Evolutionary conservation across 1,140 invertebrate genomes (phyloP).

Genomic region (Mamestra configurata): DNA sequence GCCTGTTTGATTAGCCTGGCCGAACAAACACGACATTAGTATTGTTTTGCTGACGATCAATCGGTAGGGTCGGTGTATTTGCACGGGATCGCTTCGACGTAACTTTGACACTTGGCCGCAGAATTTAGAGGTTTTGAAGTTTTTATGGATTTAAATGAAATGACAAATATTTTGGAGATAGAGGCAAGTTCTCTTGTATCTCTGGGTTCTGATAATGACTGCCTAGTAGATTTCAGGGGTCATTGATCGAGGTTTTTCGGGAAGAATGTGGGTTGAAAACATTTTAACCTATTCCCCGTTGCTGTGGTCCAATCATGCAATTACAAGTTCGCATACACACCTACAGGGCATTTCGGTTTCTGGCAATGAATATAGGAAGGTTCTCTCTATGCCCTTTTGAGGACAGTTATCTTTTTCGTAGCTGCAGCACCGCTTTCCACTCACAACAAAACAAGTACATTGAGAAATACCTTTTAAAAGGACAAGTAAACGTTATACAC

Average conservation of each 20-base stretch:
- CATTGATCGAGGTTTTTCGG: too few species aligned
- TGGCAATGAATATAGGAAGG: too few species aligned
- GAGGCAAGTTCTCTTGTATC: too few species aligned
- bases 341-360: too few species aligned
- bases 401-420: neutral
- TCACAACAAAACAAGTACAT: neutral
- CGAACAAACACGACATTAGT: constrained; percentile 29
- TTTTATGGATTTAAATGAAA: constrained; percentile 74
- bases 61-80: constrained; percentile 76
- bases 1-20: constrained; percentile 53
- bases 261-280: too few species aligned
- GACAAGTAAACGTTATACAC: constrained; percentile 27
- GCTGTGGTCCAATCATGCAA: too few species aligned
- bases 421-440: neutral
- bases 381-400: too few species aligned
- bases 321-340: too few species aligned
- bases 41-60: constrained; percentile 74
- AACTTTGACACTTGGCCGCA: constrained; percentile 69
- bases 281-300: too few species aligned
- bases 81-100: constrained; percentile 62
- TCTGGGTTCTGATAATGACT: too few species aligned
- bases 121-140: constrained; percentile 74
- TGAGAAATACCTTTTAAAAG: constrained; percentile 14
- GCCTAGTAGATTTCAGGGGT: too few species aligned
- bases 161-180: constrained; percentile 62